These are phyloP conservation scores for Acleris sparsana DNA, from an alignment of 2,888 invertebrate genomes.

Conservation along the genomic window DNA sequence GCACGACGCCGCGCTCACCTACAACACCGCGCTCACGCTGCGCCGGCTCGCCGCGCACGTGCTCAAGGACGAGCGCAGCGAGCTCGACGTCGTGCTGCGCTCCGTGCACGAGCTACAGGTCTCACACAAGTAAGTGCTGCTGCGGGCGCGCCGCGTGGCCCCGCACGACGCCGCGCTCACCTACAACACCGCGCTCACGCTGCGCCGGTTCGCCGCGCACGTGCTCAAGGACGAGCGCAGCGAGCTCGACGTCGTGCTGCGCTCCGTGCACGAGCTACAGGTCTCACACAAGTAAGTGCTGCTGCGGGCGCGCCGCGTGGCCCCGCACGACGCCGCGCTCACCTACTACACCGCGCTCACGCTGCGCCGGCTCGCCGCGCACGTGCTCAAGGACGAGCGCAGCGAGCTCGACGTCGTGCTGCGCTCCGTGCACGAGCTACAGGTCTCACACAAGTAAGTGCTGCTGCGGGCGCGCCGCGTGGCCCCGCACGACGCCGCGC, in stretches of 20 bases:
- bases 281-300: slow-evolving; percentile 91
- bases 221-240: slow-evolving; percentile 97
- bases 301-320: slow-evolving; percentile 94
- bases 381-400: slow-evolving; percentile 96
- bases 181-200: slow-evolving; percentile 97
- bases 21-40: slow-evolving; percentile 97
- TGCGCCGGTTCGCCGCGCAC: slow-evolving; percentile 95
- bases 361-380: slow-evolving; percentile 94
- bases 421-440: slow-evolving; percentile 96
- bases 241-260: slow-evolving; percentile 91
- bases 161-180: slow-evolving; percentile 96
- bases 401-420: slow-evolving; percentile 92
- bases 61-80: slow-evolving; percentile 96
- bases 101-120: slow-evolving; percentile 97
- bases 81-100: slow-evolving; percentile 91
- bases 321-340: slow-evolving; percentile 96
- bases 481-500: slow-evolving; percentile 95
- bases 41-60: slow-evolving; percentile 96
- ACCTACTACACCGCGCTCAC: slow-evolving; percentile 98
- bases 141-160: slow-evolving; percentile 95
- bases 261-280: slow-evolving; percentile 97
- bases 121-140: slow-evolving; percentile 88
- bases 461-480: slow-evolving; percentile 95
- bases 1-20: slow-evolving; percentile 95
- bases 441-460: slow-evolving; percentile 90